These are phyloP conservation scores for Habropoda laboriosa DNA, from an alignment of 1,140 invertebrate species.

Conservation along the genomic window DNA sequence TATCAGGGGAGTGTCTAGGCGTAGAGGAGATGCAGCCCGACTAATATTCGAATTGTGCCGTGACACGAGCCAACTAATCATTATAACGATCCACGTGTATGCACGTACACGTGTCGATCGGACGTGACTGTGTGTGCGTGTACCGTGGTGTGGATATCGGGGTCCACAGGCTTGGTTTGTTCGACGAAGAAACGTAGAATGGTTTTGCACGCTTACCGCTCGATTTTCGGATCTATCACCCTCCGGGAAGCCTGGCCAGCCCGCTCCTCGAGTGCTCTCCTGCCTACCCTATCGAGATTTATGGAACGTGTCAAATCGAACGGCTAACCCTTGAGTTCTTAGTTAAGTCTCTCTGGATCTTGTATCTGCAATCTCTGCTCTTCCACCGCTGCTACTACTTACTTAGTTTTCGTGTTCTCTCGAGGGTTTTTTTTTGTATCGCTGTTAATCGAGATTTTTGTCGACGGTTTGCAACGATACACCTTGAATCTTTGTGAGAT, in stretches of 20 bases:
- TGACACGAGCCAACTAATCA: conserved; percentile 76
- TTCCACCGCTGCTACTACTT: too few relatives aligned
- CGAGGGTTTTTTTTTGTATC: too few relatives aligned
- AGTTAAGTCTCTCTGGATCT: conserved; percentile 54
- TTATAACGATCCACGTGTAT: conserved; percentile 66
- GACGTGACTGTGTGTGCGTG: background rate
- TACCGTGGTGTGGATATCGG: background rate
- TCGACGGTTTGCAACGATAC: too few relatives aligned
- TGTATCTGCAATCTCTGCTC: too few relatives aligned
- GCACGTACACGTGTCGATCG: conserved; percentile 36
- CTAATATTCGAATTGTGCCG: conserved; percentile 73
- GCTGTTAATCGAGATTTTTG: too few relatives aligned
- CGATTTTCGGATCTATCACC: conserved; percentile 69
- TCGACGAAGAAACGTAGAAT: conserved; percentile 57
- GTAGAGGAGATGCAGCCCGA: conserved; percentile 43
- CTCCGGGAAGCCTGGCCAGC: conserved; percentile 54
- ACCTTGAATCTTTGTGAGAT: too few relatives aligned
- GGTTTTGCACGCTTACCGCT: conserved; percentile 59
- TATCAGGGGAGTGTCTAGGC: conserved; percentile 29
- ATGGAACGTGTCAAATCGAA: conserved; percentile 75
- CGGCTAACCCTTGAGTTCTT: conserved; percentile 76
- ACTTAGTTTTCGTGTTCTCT: too few relatives aligned
- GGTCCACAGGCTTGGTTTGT: conserved; percentile 40
- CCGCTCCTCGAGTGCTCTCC: conserved; percentile 56
- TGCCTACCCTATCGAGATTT: conserved; percentile 70